Evolutionary conservation across 2,113 vertebrate genomes (phyloP), one percentile per base, ranked within the genome.

Genomic region (Origma solitaria): DNA sequence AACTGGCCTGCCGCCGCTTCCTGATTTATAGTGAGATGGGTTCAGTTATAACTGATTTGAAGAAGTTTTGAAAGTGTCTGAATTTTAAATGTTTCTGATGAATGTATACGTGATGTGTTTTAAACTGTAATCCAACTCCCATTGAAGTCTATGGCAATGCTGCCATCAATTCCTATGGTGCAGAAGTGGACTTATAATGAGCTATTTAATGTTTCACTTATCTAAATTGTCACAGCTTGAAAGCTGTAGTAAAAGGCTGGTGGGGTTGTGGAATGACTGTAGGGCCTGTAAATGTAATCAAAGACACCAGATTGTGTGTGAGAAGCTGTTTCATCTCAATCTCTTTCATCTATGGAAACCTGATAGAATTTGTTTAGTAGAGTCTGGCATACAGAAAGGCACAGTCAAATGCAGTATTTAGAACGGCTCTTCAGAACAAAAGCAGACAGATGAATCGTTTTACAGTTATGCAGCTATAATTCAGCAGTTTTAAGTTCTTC

Each of bases 171-270:
- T 85, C 86, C 71, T 58, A 4, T 47, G 60, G 27, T 69, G 70
- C 73, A 69, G 82, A 91, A 96, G 77, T 93, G 77, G 82, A 90
- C 28, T 91, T 82, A 49, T 45, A 94, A 96, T 95, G 87, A 96
- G 70, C 66, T 92, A 77, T 94, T 96, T 92, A 95, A 90, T 82
- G 68, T 92, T 92, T 85, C 94, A 86, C 90, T 96, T 95, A 90
- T 72, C 91, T 94, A 92, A 97, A 95, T 77, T 97, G 92, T 95
- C 88, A 69, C 89, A 96, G 80, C 92, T 93, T 96, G 87, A 96
- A 94, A 95, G 81, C 77, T 15, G 11, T 86, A 68, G 62, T 78
- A 88, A 92, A 88, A 79, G 85, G 37, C 70, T 91, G 60, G 88
- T 82, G 79, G 61, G 23, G 68, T 81, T 93, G 84, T 86, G 72